Base-by-base conservation (phyloP, 2,888 invertebrate species). In the Stenotaenia linearis region DNA sequence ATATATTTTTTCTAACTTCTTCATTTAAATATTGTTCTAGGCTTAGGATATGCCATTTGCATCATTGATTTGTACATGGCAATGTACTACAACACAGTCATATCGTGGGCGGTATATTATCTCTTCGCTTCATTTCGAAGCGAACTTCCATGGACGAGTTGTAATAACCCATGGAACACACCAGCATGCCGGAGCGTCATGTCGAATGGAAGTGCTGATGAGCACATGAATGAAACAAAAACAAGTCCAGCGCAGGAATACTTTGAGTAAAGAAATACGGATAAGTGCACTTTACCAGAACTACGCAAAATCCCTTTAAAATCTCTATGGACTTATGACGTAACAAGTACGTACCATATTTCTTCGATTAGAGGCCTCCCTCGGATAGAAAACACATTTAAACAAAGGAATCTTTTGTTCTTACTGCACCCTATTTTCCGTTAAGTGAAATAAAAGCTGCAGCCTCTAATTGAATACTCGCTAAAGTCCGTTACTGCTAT, bases 81-180 rank as follows among this genome's bases (percentile, higher is more conserved):
- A 83, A 97, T 97, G 93, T 97, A 96, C 88, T 97, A 97, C 89
- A 97, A 97, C 88, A 96, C 97, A 77, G 94, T 97, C 86, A 97
- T 97, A 84, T 95, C 96, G 75, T 97, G 97, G 95, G 96, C 96
- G 74, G 92, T 96, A 79, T 96, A 95, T 88, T 96, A 95, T 88
- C 89, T 95, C 82, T 90, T 94, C 83, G 93, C 93, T 15, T 94
- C 94, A 82, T 92, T 94, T 87, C 79, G 80, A 21, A 91, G 91
- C 85, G 91, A 91, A 85, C 89, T 96, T 78, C 96, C 96, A 0
- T 96, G 96, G 96, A 93, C 93, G 79, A 91, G 91, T 82, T 96
- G 96, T 86, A 90, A 91, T 85, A 95, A 96, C 86, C 87, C 90
- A 18, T 96, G 96, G 96, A 96, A 96, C 87, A 95, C 95, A 0